Evolutionary conservation across 2,113 vertebrate species (phyloP).

Genomic region (Menura novaehollandiae): DNA sequence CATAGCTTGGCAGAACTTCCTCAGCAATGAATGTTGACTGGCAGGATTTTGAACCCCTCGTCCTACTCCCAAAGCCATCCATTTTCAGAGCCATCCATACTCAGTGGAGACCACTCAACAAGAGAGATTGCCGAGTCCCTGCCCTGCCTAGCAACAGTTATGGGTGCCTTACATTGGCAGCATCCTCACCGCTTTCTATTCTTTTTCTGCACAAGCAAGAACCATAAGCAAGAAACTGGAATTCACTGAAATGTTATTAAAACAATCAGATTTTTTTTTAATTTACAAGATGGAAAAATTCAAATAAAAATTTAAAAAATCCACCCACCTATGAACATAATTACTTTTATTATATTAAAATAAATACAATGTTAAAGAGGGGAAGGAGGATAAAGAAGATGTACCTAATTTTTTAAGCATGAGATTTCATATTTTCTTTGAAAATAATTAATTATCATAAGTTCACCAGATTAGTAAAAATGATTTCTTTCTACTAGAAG

Average conservation of each 20-base stretch:
- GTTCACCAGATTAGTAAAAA: not conserved
- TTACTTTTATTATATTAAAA: not conserved
- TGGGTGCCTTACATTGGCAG: not conserved
- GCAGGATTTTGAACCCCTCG: not conserved
- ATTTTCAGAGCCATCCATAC: not conserved
- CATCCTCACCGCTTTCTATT: not conserved
- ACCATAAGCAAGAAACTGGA: not conserved
- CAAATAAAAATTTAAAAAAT: not conserved
- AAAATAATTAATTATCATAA: not conserved
- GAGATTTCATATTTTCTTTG: not conserved
- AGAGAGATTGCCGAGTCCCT: not conserved
- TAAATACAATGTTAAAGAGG: not conserved
- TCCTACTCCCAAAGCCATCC: not conserved
- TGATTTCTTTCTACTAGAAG: not conserved
- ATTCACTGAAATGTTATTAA: not conserved
- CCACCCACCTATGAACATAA: not conserved
- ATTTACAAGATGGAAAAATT: not conserved
- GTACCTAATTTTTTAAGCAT: not conserved
- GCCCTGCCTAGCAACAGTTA: not conserved
- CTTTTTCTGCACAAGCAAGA: not conserved
- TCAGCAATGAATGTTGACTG: not conserved
- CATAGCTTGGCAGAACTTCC: not conserved
- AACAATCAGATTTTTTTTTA: not conserved
- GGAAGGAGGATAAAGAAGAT: not conserved
- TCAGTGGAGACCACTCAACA: not conserved